phyloP scores from a whole-genome alignment of 2,113 vertebrate genomes.

The Sceloporus undulatus region DNA sequence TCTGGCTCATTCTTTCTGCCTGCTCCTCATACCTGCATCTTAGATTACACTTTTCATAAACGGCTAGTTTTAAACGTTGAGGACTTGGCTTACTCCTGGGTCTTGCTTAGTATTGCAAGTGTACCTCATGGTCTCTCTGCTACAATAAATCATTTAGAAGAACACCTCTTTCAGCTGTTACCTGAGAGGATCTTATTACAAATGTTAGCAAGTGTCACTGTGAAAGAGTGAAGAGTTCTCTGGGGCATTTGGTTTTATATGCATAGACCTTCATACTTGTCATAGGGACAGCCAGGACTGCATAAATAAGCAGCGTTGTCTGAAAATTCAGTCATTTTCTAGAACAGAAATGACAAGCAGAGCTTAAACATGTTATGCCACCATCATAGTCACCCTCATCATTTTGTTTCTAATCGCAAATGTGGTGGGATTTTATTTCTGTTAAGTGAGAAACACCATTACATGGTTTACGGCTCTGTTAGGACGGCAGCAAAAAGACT shows the following conservation, averaged over 20 bases:
- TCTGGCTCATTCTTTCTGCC: slow-evolving; percentile 39
- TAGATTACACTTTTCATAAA: slow-evolving; percentile 59
- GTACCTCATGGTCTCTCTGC: slow-evolving; percentile 34
- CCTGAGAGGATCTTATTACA: neutral
- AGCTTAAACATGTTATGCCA: neutral
- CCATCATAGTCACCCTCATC: neutral
- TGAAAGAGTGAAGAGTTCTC: slow-evolving; percentile 35
- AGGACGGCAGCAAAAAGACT: neutral
- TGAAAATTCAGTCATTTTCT: neutral
- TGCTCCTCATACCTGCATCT: slow-evolving; percentile 39
- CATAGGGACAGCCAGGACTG: slow-evolving; percentile 12
- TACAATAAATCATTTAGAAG: slow-evolving; percentile 58
- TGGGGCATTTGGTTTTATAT: neutral
- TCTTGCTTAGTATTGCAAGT: slow-evolving; percentile 59
- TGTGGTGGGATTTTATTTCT: slow-evolving; percentile 2
- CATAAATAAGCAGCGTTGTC: neutral
- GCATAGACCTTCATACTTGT: neutral
- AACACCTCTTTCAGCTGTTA: slow-evolving; percentile 58
- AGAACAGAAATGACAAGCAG: slow-evolving; percentile 20
- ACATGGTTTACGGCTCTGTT: slow-evolving; percentile 17
- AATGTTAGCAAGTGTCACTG: neutral
- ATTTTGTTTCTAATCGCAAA: neutral
- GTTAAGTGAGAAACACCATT: neutral
- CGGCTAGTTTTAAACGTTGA: slow-evolving; percentile 70
- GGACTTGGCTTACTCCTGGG: slow-evolving; percentile 55